Percentiles rank a stretch among this genome's conserved stretches.
phyloP scores from a whole-genome alignment of 2,113 vertebrate species.

The Butorides virescens region DNA sequence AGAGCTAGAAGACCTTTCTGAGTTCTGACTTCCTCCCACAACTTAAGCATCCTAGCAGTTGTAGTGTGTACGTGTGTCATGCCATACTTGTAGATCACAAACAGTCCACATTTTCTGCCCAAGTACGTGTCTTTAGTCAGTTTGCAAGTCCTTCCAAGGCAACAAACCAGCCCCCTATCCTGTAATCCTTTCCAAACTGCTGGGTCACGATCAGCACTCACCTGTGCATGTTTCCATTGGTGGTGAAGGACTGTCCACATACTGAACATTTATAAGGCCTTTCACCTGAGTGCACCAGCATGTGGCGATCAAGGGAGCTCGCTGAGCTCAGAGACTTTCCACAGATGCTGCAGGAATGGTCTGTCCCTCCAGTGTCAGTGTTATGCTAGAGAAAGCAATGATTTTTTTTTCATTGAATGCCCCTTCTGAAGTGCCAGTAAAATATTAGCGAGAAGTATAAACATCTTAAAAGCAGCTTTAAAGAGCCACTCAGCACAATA shows the following conservation, averaged over 20 bases:
- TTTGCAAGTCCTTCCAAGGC: not conserved
- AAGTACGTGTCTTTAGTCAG: not conserved
- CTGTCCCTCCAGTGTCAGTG: constrained; percentile 88
- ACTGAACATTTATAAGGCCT: constrained; percentile 92
- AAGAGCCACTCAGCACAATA: not conserved
- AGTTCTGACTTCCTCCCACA: not conserved
- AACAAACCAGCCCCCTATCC: not conserved
- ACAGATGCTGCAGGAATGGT: constrained; percentile 98
- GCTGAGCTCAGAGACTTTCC: constrained; percentile 97
- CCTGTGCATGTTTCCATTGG: constrained; percentile 99
- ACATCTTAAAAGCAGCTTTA: not conserved
- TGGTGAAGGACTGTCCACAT: constrained; percentile 97
- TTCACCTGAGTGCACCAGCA: constrained; percentile 98
- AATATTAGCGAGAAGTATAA: not conserved
- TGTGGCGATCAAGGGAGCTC: constrained; percentile 96
- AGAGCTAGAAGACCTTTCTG: not conserved
- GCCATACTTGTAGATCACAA: not conserved
- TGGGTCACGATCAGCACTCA: constrained; percentile 53
- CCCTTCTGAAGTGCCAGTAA: not conserved
- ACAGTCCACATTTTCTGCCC: not conserved
- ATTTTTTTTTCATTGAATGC: constrained; percentile 28
- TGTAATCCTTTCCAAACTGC: not conserved
- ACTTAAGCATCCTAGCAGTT: not conserved
- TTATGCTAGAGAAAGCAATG: constrained; percentile 86
- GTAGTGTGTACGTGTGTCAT: not conserved